These are phyloP conservation scores for Virgularia gustaviana DNA, from an alignment of 92 coral and sea anemone species.

Conservation along the genomic window DNA sequence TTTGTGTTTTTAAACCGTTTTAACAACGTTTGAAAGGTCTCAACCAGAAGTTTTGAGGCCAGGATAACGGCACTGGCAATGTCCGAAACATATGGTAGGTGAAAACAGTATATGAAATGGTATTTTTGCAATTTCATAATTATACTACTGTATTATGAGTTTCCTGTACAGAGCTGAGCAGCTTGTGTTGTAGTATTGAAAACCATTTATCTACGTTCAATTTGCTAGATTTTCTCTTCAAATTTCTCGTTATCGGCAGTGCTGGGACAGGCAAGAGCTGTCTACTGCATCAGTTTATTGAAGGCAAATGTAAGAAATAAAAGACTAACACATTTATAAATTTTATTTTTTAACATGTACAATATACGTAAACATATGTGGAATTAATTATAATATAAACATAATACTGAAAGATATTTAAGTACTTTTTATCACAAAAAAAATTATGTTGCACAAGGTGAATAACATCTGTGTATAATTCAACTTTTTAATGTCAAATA, in stretches of 20 bases:
- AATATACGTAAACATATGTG: not conserved
- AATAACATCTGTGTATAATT: too few species aligned
- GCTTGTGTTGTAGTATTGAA: not conserved
- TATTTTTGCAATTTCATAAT: not conserved
- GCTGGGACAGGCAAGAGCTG: constrained; percentile 99
- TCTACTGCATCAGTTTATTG: constrained; percentile 94
- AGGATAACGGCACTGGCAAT: constrained; percentile 51
- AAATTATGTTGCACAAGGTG: too few species aligned
- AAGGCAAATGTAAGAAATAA: constrained; percentile 89
- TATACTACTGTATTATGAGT: not conserved
- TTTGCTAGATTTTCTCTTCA: constrained; percentile 92
- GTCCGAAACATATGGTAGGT: constrained; percentile 97
- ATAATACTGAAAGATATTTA: too few species aligned
- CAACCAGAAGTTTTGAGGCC: not conserved
- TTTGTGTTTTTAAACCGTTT: too few species aligned
- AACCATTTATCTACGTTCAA: constrained; percentile 4
- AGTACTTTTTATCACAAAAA: too few species aligned
- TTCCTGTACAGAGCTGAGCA: not conserved
- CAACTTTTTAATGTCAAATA: too few species aligned
- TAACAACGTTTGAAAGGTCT: too few species aligned
- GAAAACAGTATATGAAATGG: not conserved
- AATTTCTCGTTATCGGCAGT: constrained; percentile 97
- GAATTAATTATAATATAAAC: not conserved
- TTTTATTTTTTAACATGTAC: not conserved
- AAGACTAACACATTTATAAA: not conserved